Conservation (phyloP, 30 jellyfish, hydroid and myxozoan species). For the Aurelia sp. region DNA sequence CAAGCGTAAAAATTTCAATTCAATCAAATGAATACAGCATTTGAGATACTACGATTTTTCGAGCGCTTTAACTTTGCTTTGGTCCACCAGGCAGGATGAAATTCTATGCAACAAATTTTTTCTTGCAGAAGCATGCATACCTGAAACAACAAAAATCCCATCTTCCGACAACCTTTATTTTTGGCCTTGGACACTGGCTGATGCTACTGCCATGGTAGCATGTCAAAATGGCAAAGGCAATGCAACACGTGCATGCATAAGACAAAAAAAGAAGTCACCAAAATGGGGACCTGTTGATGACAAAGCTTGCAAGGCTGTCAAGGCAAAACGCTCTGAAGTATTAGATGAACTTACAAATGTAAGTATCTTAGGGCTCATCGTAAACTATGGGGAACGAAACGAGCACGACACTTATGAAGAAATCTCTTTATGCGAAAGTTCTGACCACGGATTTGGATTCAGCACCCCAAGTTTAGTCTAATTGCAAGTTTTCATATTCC, state of each 20-base stretch:
- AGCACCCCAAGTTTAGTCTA: no score
- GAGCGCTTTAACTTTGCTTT: no score
- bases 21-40: no score
- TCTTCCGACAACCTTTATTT: conserved; percentile 18
- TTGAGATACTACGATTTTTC: no score
- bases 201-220: conserved; percentile 16
- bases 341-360: conserved; percentile 21
- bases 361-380: neutral
- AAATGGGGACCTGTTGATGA: conserved; percentile 45
- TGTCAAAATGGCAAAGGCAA: conserved; percentile 40
- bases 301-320: conserved; percentile 27
- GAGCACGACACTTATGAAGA: no score
- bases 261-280: conserved; percentile 5
- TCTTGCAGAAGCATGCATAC: conserved; percentile 41
- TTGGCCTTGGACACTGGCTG: conserved; percentile 53
- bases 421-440: no score
- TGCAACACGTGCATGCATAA: conserved; percentile 53
- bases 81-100: no score
- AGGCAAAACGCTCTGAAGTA: conserved; percentile 30
- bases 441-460: no score
- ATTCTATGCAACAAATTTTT: neutral
- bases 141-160: conserved; percentile 31
- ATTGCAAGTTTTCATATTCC: no score
- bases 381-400: no score
- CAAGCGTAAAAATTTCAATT: no score